Percentiles rank a stretch among this genome's conserved stretches.
phyloP scores from a whole-genome alignment of 2,113 vertebrate genomes.

The Leptocoma aspasia region DNA sequence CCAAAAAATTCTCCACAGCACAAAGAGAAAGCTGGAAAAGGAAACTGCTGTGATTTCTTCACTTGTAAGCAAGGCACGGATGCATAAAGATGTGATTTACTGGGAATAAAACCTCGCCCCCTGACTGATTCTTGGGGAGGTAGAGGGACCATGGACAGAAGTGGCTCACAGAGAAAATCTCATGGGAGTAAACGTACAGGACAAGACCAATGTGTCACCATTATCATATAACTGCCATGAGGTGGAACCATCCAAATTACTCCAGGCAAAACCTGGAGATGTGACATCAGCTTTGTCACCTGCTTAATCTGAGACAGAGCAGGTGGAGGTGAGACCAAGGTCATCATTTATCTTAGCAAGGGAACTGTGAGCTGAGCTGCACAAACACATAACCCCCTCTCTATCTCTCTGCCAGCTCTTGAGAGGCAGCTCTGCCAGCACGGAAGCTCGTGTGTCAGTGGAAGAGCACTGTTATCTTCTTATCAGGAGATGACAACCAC shows the following conservation, averaged over 20 bases:
- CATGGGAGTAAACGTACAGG: neutral
- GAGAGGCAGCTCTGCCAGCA: neutral
- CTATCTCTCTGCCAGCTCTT: neutral
- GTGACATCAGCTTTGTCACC: neutral
- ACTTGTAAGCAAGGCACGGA: neutral
- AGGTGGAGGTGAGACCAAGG: slow-evolving; percentile 25
- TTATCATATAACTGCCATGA: neutral
- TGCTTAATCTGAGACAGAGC: neutral
- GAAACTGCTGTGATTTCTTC: neutral
- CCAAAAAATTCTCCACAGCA: neutral
- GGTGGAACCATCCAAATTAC: neutral
- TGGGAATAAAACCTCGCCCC: neutral
- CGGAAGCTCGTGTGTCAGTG: neutral
- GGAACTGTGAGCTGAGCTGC: neutral
- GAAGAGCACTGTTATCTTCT: slow-evolving; percentile 39
- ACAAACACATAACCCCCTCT: neutral
- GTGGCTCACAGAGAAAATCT: neutral
- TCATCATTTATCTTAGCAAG: neutral
- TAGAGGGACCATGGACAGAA: neutral
- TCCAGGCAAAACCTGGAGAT: neutral
- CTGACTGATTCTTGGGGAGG: neutral
- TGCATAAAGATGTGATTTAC: neutral
- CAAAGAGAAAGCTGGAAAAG: neutral
- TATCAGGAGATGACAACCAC: slow-evolving; percentile 37
- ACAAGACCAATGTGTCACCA: neutral